Base-by-base conservation (phyloP, 2,113 vertebrate species). In the Chamaea fasciata region DNA sequence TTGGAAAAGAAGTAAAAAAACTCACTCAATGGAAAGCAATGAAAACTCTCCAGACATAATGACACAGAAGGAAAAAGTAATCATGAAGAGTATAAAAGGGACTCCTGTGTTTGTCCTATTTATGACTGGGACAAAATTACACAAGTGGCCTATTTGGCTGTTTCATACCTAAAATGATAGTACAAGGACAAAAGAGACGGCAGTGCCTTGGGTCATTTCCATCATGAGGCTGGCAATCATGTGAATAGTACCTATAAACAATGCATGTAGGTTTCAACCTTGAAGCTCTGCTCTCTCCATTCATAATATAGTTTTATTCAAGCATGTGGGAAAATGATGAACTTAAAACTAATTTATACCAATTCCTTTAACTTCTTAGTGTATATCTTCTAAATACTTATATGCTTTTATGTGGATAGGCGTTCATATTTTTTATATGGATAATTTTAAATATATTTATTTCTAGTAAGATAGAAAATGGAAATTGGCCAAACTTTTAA, bases 41-140 rank as follows among this genome's bases (percentile, higher is more conserved):
- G 55, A 90, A 91, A 70, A 39, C 16, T 86, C 27, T 53, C 26
- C 22, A 53, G 20, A 37, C 0, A 70, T 63, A 76, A 50, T 1
- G 21, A 83, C 44, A 69, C 15, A 67, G 84, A 67, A 65, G 69
- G 44, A 76, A 95, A 83, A 94, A 83, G 42, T 67, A 15, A 90
- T 44, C 42, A 56, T 52, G 35, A 47, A 63, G 22, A 75, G 3
- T 41, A 62, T 50, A 68, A 91, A 89, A 91, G 42, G 50, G 55
- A 87, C 46, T 87, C 15, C 53, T 57, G 11, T 87, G 28, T 95
- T 92, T 77, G 94, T 65, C 89, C 94, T 90, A 94, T 91, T 96
- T 97, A 86, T 83, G 92, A 78, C 75, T 88, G 76, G 46, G 56
- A 93, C 31, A 68, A 96, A 94, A 96, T 93, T 93, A 93, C 33